Conservation (phyloP, 2,888 invertebrate genomes). For the Pedicia rivosa region DNA sequence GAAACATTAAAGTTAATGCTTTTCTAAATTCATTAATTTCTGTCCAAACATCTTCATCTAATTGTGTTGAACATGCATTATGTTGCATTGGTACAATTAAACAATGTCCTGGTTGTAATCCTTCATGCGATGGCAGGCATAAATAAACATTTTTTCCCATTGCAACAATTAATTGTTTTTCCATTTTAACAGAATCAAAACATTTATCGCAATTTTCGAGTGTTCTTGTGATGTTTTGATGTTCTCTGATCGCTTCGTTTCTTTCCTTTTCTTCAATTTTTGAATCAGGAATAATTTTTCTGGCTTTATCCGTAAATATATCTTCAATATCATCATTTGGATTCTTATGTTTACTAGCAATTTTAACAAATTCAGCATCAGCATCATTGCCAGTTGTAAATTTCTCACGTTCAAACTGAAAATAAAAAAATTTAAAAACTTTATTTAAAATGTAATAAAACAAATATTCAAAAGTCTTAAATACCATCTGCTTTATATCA, state of each 20-base stretch:
- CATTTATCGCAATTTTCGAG: slow-evolving; percentile 73
- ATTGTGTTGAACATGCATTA: slow-evolving; percentile 54
- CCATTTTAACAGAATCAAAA: slow-evolving; percentile 60
- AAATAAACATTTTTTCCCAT: slow-evolving; percentile 73
- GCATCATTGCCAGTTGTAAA: slow-evolving; percentile 63
- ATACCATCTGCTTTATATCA: slow-evolving; percentile 67
- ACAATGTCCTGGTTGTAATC: slow-evolving; percentile 74
- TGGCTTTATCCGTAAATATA: slow-evolving; percentile 64
- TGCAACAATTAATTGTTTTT: slow-evolving; percentile 72
- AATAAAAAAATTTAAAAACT: slow-evolving; percentile 13
- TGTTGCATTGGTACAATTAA: slow-evolving; percentile 75
- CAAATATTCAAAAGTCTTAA: slow-evolving; percentile 3
- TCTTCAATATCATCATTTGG: slow-evolving; percentile 66
- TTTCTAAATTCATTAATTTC: slow-evolving; percentile 66
- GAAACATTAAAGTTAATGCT: slow-evolving; percentile 63
- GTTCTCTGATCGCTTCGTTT: slow-evolving; percentile 54
- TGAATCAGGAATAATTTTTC: slow-evolving; percentile 41
- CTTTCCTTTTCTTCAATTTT: slow-evolving; percentile 45
- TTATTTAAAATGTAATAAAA: too few species aligned
- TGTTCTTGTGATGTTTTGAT: slow-evolving; percentile 47
- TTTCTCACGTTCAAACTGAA: slow-evolving; percentile 64
- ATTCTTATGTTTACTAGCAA: slow-evolving; percentile 47
- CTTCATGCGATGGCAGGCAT: slow-evolving; percentile 61
- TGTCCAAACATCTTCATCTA: slow-evolving; percentile 91
- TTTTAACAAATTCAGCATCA: slow-evolving; percentile 61